Percentiles rank a stretch among this genome's conserved stretches.
Conservation (phyloP, 1,140 invertebrate species). For the Drosophila burlai region DNA sequence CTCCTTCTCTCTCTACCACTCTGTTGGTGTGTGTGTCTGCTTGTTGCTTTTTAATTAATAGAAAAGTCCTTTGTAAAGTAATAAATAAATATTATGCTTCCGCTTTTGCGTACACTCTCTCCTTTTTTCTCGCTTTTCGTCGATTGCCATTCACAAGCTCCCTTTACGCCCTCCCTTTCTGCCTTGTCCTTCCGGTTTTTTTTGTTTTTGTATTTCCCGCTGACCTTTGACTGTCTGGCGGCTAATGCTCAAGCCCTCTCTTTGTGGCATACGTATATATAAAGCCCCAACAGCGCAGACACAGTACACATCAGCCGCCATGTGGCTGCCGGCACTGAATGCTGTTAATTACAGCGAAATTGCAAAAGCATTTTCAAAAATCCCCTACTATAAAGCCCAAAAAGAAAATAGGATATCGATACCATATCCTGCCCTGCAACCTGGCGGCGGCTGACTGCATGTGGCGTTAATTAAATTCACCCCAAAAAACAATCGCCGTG, state of each 20-base stretch:
- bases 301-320: constrained; percentile 14
- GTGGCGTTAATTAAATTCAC: constrained; percentile 53
- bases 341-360: constrained; percentile 48
- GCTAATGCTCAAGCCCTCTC: constrained; percentile 38
- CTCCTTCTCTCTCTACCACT: neutral
- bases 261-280: constrained; percentile 10
- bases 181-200: neutral
- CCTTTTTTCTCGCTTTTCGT: constrained; percentile 38
- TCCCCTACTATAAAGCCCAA: neutral
- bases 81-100: constrained; percentile 85
- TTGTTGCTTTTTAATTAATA: constrained; percentile 85
- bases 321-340: constrained; percentile 34
- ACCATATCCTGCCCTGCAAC: constrained; percentile 3
- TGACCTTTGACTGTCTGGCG: constrained; percentile 53
- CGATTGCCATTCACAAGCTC: constrained; percentile 51
- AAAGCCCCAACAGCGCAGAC: neutral
- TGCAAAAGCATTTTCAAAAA: constrained; percentile 46
- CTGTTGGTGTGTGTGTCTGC: constrained; percentile 39
- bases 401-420: constrained; percentile 23
- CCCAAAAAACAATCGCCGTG: constrained; percentile 20
- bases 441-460: constrained; percentile 22
- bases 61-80: constrained; percentile 85
- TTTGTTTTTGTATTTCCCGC: neutral
- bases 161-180: neutral
- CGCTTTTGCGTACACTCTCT: constrained; percentile 64